Conservation (phyloP, 2,113 vertebrate species). For the Ornithorhynchus anatinus region DNA sequence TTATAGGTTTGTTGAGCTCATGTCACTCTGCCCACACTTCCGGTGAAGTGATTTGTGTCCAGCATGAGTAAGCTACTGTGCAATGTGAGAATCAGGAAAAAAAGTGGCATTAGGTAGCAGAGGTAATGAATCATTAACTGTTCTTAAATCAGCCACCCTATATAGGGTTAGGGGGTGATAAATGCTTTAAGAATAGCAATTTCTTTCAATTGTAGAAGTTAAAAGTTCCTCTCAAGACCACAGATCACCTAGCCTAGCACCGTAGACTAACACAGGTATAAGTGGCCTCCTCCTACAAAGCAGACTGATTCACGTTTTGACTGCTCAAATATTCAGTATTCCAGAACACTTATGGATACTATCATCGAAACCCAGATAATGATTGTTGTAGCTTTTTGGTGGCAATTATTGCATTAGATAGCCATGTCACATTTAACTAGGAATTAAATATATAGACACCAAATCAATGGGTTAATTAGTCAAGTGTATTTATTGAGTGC, state of each 20-base stretch:
- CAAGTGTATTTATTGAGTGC: too few species aligned
- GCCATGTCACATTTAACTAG: too few species aligned
- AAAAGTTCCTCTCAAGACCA: slow-evolving; percentile 1
- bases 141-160: slow-evolving; percentile 11
- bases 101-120: slow-evolving; percentile 29
- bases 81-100: slow-evolving; percentile 25
- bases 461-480: too few species aligned
- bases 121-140: slow-evolving; percentile 41
- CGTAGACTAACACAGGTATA: too few species aligned
- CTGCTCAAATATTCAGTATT: too few species aligned
- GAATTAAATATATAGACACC: too few species aligned
- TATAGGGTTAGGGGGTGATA: slow-evolving; percentile 12
- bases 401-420: too few species aligned
- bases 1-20: slow-evolving; percentile 13
- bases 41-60: slow-evolving; percentile 40
- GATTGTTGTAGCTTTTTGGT: too few species aligned
- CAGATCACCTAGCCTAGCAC: neutral
- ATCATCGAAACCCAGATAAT: too few species aligned
- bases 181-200: neutral
- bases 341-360: too few species aligned
- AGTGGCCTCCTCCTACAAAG: too few species aligned
- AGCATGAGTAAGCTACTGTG: slow-evolving; percentile 41
- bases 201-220: neutral
- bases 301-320: neutral
- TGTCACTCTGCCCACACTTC: slow-evolving; percentile 37